A percentile compares a stretch with the other conserved stretches of the same genome.
Evolutionary conservation across 2,113 vertebrate species (phyloP).

Genomic region (Epinephelus moara): DNA sequence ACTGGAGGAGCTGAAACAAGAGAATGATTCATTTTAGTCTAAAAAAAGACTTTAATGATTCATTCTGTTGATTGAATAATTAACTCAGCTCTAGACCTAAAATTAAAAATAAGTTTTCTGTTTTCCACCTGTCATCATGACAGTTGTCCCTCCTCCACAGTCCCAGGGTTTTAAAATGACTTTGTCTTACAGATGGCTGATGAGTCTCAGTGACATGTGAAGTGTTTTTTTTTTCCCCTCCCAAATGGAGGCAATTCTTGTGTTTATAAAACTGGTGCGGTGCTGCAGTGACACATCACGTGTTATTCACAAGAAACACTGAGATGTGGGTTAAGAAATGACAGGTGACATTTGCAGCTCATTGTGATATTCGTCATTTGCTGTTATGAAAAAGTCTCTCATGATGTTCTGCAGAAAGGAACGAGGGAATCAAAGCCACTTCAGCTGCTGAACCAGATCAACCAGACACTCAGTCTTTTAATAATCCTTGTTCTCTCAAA

Average conservation of each 20-base stretch:
- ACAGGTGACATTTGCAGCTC: background rate
- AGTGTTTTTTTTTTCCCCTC: background rate
- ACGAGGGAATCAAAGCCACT: background rate
- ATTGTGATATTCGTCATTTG: background rate
- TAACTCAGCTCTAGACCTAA: background rate
- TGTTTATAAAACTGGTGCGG: slow-evolving; percentile 8
- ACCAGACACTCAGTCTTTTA: background rate
- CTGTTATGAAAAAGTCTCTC: background rate
- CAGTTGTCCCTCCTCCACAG: background rate
- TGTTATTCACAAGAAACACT: slow-evolving; percentile 19
- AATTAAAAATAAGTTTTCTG: background rate
- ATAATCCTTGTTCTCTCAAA: background rate
- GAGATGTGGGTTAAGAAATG: slow-evolving; percentile 9
- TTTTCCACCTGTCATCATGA: background rate
- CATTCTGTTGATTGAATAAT: background rate
- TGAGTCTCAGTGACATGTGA: slow-evolving; percentile 16
- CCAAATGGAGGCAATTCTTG: background rate
- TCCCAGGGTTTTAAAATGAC: background rate
- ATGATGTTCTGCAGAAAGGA: background rate
- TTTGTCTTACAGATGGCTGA: slow-evolving; percentile 22
- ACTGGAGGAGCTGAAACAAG: too few species aligned
- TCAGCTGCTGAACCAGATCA: slow-evolving; percentile 1
- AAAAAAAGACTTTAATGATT: background rate
- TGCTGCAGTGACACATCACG: slow-evolving; percentile 15
- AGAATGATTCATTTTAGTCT: background rate